These are phyloP conservation scores for Ptychadena robeensis DNA, from an alignment of 2,797 vertebrate species.

Conservation along the genomic window DNA sequence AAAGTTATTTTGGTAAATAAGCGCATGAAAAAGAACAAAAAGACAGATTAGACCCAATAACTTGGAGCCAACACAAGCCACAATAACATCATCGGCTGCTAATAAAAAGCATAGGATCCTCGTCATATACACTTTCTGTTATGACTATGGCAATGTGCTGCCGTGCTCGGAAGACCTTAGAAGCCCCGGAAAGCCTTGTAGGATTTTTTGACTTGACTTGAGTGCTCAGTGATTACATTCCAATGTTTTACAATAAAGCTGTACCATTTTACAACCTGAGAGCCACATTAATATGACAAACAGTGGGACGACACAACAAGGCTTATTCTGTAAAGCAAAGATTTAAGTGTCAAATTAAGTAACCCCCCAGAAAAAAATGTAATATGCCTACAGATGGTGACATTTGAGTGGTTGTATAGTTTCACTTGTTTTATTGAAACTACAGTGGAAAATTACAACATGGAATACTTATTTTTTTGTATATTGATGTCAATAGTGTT, in stretches of 20 bases:
- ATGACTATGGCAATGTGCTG: neutral
- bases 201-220: neutral
- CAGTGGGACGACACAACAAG: too few relatives aligned
- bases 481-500: too few relatives aligned
- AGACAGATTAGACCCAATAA: neutral
- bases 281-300: too few relatives aligned
- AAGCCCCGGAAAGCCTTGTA: neutral
- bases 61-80: neutral
- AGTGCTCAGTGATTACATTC: neutral
- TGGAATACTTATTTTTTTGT: too few relatives aligned
- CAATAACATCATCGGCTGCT: neutral
- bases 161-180: neutral
- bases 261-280: too few relatives aligned
- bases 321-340: too few relatives aligned
- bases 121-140: slow-evolving; percentile 2
- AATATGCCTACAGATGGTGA: too few relatives aligned
- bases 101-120: slow-evolving; percentile 4
- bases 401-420: too few relatives aligned
- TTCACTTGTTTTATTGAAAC: too few relatives aligned
- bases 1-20: neutral
- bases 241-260: neutral
- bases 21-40: neutral
- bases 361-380: too few relatives aligned
- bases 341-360: too few relatives aligned
- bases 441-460: too few relatives aligned